Percentiles rank a stretch among this genome's conserved stretches.
phyloP scores from a whole-genome alignment of 2,797 vertebrate genomes.

The Crotalus adamanteus region DNA sequence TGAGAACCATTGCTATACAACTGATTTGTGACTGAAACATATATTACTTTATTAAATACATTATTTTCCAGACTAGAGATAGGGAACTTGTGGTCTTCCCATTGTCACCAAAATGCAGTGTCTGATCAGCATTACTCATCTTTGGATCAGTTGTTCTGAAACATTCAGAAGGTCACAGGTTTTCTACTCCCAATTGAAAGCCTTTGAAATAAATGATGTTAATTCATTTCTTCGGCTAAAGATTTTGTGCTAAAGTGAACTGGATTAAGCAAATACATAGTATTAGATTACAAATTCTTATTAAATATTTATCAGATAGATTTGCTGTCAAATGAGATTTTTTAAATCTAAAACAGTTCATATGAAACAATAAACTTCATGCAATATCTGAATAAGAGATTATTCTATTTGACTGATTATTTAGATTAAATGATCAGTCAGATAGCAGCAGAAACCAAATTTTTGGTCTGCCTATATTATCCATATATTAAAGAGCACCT shows the following conservation, averaged over 20 bases:
- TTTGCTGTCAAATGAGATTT: not conserved
- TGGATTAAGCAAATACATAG: not conserved
- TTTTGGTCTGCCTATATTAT: not conserved
- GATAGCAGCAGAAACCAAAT: fast-evolving
- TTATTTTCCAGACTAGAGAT: not conserved
- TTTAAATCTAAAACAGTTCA: not conserved
- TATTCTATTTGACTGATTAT: not conserved
- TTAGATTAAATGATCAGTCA: not conserved
- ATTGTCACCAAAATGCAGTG: not conserved
- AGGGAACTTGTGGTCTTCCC: not conserved
- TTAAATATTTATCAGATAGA: fast-evolving
- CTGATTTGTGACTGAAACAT: not conserved
- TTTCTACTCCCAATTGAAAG: not conserved
- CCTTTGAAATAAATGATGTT: not conserved
- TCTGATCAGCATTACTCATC: not conserved
- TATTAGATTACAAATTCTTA: not conserved
- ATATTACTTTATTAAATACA: not conserved
- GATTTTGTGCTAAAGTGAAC: not conserved
- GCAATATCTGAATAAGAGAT: not conserved
- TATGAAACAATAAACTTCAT: fast-evolving
- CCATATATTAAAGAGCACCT: not conserved
- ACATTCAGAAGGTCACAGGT: not conserved
- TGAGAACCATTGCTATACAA: not conserved
- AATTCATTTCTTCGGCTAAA: not conserved
- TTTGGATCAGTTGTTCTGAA: not conserved